Evolutionary conservation across 2,113 vertebrate species (phyloP).

Genomic region (Ochotona curzoniae): DNA sequence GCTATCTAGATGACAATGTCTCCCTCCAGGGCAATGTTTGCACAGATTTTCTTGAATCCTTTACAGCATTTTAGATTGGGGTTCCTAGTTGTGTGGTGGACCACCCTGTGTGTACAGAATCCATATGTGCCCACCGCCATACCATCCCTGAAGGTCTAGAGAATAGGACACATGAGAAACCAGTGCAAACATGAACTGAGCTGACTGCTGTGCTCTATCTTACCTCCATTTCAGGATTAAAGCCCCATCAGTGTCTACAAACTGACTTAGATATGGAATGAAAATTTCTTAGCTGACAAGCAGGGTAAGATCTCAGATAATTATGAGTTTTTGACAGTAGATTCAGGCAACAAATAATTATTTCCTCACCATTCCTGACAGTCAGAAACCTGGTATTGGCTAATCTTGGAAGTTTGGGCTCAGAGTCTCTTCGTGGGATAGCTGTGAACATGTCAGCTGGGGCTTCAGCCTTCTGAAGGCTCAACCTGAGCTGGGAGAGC

Average conservation of each 20-base stretch:
- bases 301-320: not conserved
- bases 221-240: not conserved
- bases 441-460: not conserved
- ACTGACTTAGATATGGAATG: not conserved
- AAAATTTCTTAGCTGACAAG: not conserved
- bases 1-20: not conserved
- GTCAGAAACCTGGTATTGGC: not conserved
- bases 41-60: not conserved
- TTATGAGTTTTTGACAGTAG: not conserved
- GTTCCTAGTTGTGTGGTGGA: not conserved
- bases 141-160: not conserved
- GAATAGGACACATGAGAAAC: not conserved
- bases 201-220: not conserved
- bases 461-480: not conserved
- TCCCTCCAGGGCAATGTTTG: not conserved
- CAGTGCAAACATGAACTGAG: not conserved
- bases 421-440: not conserved
- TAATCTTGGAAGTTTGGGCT: not conserved
- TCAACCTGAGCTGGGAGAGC: not conserved
- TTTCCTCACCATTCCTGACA: constrained; percentile 35
- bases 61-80: not conserved
- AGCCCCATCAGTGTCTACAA: not conserved
- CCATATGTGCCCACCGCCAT: too few relatives aligned
- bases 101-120: fast-evolving
- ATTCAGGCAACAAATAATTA: not conserved